Base-by-base conservation (phyloP, 2,888 invertebrate genomes). In the Temnothorax rugatulus region DNA sequence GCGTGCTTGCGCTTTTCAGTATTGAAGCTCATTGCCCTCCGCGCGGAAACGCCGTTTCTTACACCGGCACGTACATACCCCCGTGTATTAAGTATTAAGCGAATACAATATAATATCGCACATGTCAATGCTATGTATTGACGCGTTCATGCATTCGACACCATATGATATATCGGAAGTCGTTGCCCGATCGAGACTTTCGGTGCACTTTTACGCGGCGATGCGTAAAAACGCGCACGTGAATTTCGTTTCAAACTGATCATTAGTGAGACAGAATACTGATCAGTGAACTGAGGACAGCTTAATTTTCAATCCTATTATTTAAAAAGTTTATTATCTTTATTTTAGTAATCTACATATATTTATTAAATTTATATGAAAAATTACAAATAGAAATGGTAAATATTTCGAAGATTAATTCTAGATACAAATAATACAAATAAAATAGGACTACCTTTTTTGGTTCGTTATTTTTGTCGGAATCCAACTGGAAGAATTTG, bases 1-100 rank as follows among this genome's bases (percentile, higher is more conserved):
- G 88, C 86, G 86, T 88, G 89, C 88, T 90, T 81, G 87, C 86
- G 84, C 87, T 86, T 89, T 89, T 83, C 88, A 81, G 81, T 76
- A 82, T 34, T 77, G 74, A 83, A 84, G 77, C 86, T 76, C 57
- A 66, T 71, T 73, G 59, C 79, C 73, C 79, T 73, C 38, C 21
- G 25, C 52, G 54, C 69, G 68, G 54, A 76, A 83, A 57, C 50
- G 13, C 25, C 75, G 77, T 54, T 83, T 81, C 86, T 88, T 86
- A 66, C 79, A 69, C 82, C 15, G 79, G 44, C 47, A 75, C 44
- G 64, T 81, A 81, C 83, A 77, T 79, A 61, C 75, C 50, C 64
- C 69, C 77, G 84, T 86, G 73, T 89, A 84, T 71, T 73, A 41
- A 11, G 44, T 61, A 57, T 59, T 52, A 57, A 83, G 84, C 79